Evolutionary conservation across 2,797 vertebrate genomes (phyloP).

Genomic region (Tadarida brasiliensis): DNA sequence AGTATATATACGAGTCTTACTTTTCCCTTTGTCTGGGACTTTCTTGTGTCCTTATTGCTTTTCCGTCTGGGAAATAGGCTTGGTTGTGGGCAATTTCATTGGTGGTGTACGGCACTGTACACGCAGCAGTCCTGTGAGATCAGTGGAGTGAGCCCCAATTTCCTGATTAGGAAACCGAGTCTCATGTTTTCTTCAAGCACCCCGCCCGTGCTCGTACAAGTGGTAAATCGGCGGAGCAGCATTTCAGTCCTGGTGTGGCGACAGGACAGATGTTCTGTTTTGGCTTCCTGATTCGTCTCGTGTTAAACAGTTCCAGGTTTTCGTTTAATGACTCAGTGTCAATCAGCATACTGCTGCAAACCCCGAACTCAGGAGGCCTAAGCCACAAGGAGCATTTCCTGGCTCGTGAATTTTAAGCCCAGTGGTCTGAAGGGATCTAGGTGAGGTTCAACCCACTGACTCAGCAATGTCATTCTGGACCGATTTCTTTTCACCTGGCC

Average conservation of each 20-base stretch:
- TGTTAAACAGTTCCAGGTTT: background rate
- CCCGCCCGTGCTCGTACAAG: background rate
- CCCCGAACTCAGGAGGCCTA: background rate
- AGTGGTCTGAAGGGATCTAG: background rate
- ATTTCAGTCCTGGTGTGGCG: accelerated
- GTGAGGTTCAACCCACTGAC: background rate
- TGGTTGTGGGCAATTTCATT: background rate
- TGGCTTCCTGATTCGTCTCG: background rate
- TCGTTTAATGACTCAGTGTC: background rate
- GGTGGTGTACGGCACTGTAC: background rate
- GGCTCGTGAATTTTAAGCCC: background rate
- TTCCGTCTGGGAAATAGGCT: background rate
- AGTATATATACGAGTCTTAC: background rate
- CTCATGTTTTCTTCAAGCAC: background rate
- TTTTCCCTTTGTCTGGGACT: background rate
- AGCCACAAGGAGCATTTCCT: background rate
- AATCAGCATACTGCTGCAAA: background rate
- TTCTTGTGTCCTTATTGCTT: background rate
- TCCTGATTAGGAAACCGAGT: background rate
- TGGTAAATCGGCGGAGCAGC: background rate
- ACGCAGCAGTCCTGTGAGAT: background rate
- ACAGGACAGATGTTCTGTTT: background rate
- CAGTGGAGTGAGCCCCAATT: background rate
- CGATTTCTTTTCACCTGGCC: background rate
- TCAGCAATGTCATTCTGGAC: background rate